Base-by-base conservation (phyloP, 2,888 invertebrate species). In the Drosophila buzzatii region DNA sequence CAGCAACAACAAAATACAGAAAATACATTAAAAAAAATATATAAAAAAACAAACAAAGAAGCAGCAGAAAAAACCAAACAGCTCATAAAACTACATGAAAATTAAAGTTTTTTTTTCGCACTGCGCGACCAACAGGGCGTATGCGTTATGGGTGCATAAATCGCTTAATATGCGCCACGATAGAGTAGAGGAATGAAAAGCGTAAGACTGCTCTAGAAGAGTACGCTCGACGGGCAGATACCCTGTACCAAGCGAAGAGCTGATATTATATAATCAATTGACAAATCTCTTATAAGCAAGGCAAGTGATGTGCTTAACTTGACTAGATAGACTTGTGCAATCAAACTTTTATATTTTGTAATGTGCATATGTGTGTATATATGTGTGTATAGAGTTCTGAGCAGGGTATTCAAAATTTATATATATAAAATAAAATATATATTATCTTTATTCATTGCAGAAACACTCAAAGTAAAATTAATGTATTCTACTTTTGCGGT, bases 31-130 rank as follows among this genome's bases (percentile, higher is more conserved):
- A n/a, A n/a, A n/a, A n/a, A 61, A 20, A 58, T 27, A 60, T 6
- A 27, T 27, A 37, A 31, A 3, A 20, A 51, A 14, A 18, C 35
- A 52, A 23, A 16, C 23, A 23, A 23, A 23, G 23, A 18, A 35
- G 3, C 5, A 6, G 16, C 18, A 12, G 35, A 14, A 52, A 14
- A 27, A 27, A 31, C 37, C 44, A 56, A 59, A 52, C 42, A 75
- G 49, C 63, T 70, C 74, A 75, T 84, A 69, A 78, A 79, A 79
- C 65, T 70, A 42, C 47, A 59, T 49, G 31, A 57, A 63, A 66
- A 74, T 70, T 67, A 52, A 52, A 62, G 41, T 61, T 47, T 61
- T 47, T 44, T 27, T 52, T 44, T 31, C 16, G 52, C 31, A 27
- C 4, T 18, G 20, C 5, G 37, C 7, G 23, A 6, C 10, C 37